Percentiles rank a stretch among this genome's conserved stretches.
These are phyloP conservation scores for Polyergus mexicanus DNA, from an alignment of 1,140 invertebrate species.

Conservation along the genomic window DNA sequence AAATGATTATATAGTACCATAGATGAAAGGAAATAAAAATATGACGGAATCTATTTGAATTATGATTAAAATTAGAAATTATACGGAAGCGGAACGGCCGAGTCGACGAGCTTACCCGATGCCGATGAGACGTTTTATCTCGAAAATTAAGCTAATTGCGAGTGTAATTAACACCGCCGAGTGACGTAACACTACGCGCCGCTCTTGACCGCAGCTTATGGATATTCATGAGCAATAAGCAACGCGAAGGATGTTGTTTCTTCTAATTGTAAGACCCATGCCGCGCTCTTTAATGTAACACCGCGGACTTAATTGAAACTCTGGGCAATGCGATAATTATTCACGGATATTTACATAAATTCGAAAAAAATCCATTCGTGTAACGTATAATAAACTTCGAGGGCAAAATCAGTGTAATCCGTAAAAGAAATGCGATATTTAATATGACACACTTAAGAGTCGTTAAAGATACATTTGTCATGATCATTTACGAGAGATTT, in stretches of 20 bases:
- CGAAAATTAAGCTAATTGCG: constrained; percentile 63
- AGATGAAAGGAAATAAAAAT: constrained; percentile 20
- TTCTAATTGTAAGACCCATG: not conserved
- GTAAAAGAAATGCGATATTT: not conserved
- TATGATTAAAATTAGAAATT: constrained; percentile 55
- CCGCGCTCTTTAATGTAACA: constrained; percentile 24
- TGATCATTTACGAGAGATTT: not conserved
- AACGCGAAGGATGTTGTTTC: constrained; percentile 54
- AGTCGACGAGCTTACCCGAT: not conserved
- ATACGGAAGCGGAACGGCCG: not conserved
- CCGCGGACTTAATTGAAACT: constrained; percentile 58
- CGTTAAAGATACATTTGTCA: not conserved
- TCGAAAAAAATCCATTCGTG: constrained; percentile 38
- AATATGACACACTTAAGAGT: not conserved
- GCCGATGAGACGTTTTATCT: not conserved
- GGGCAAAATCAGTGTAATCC: not conserved
- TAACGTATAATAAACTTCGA: constrained; percentile 12
- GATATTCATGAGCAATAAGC: constrained; percentile 75
- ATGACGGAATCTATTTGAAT: constrained; percentile 53
- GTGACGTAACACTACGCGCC: constrained; percentile 56
- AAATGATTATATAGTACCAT: constrained; percentile 38
- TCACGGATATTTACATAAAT: constrained; percentile 29
- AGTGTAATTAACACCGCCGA: constrained; percentile 63
- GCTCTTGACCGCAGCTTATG: constrained; percentile 51
- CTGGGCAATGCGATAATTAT: constrained; percentile 52